phyloP scores from a whole-genome alignment of 2,113 vertebrate genomes.

The Calidris pugnax region DNA sequence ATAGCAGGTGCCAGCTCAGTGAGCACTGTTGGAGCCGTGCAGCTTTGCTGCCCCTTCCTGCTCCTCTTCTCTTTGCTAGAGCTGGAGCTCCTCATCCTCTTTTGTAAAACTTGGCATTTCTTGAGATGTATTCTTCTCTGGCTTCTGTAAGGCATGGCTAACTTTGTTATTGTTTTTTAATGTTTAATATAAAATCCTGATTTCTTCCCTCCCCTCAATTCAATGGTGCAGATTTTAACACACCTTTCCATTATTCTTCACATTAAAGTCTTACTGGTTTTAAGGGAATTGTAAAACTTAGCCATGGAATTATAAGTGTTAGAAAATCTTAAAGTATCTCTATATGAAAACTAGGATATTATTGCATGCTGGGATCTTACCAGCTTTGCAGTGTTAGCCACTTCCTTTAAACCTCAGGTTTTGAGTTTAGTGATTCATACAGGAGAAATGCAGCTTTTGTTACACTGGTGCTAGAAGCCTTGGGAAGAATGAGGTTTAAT shows the following conservation, averaged over 20 bases:
- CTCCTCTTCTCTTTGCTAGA: not conserved
- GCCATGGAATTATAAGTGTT: not conserved
- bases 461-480: not conserved
- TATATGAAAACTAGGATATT: not conserved
- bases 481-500: not conserved
- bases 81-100: accelerated
- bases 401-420: not conserved
- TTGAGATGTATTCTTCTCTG: not conserved
- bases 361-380: not conserved
- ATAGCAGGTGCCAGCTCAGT: not conserved
- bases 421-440: not conserved
- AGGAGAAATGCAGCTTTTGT: not conserved
- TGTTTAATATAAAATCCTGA: not conserved
- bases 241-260: not conserved
- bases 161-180: not conserved
- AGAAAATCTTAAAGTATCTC: not conserved
- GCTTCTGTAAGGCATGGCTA: not conserved
- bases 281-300: not conserved
- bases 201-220: not conserved
- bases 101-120: not conserved
- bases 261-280: not conserved
- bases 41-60: not conserved
- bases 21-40: accelerated
- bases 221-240: not conserved
- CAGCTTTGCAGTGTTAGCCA: not conserved